A percentile compares a stretch with the other conserved stretches of the same genome.
Conservation (phyloP, 2,113 vertebrate species). For the Diglossa brunneiventris region DNA sequence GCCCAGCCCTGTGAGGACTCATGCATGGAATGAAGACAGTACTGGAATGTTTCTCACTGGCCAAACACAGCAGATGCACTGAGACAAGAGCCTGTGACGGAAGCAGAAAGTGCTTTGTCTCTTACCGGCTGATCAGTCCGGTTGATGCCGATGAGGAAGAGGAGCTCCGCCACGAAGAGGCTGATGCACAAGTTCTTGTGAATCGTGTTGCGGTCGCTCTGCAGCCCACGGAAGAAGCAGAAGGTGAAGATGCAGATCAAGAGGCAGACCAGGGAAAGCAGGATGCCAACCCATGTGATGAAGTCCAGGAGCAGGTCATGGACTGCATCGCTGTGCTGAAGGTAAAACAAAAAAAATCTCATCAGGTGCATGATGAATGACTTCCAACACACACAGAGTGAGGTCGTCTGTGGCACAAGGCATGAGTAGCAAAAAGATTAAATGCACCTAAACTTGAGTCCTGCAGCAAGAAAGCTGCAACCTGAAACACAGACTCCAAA, state of each 20-base stretch:
- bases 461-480: background rate
- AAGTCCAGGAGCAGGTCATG: constrained; percentile 94
- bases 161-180: constrained; percentile 93
- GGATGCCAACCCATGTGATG: constrained; percentile 97
- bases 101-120: background rate
- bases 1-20: background rate
- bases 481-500: background rate
- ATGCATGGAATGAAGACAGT: background rate
- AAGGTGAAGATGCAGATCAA: constrained; percentile 99
- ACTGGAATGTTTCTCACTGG: background rate
- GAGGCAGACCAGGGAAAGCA: constrained; percentile 96
- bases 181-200: constrained; percentile 98
- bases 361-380: background rate
- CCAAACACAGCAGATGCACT: background rate
- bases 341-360: background rate
- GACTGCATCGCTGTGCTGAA: constrained; percentile 86
- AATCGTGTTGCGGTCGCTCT: constrained; percentile 97
- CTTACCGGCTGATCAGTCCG: constrained; percentile 94
- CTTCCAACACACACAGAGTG: background rate
- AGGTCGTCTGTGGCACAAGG: background rate
- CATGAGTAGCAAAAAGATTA: background rate
- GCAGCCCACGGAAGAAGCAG: constrained; percentile 97
- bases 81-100: background rate
- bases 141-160: constrained; percentile 97
- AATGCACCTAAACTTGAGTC: background rate